Percentiles rank a stretch among this genome's conserved stretches.
phyloP scores from a whole-genome alignment of 2,113 vertebrate species.

The Mus pahari region DNA sequence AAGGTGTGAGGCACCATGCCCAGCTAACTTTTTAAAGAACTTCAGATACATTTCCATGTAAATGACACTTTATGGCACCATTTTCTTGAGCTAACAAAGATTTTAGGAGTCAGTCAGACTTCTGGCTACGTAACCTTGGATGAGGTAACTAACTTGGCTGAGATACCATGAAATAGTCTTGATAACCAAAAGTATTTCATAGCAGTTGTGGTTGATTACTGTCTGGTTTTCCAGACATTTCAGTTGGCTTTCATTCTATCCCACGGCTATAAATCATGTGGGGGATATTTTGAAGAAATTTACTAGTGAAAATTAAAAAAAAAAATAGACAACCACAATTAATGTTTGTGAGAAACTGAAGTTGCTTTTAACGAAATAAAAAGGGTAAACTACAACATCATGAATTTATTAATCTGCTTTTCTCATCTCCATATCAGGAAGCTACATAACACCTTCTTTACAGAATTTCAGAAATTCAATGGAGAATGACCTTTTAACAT shows the following conservation, averaged over 20 bases:
- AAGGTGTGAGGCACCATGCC: not conserved
- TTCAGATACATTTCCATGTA: not conserved
- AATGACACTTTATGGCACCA: not conserved
- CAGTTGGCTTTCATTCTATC: not conserved
- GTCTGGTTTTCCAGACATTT: not conserved
- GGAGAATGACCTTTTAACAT: not conserved
- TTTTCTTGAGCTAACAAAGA: not conserved
- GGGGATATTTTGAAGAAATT: constrained; percentile 1
- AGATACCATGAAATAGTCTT: not conserved
- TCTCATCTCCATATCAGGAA: not conserved
- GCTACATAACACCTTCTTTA: not conserved
- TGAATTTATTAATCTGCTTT: not conserved
- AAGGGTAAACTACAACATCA: not conserved
- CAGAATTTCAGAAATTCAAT: not conserved
- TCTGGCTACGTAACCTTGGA: not conserved
- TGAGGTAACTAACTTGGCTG: not conserved
- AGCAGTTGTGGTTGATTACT: not conserved
- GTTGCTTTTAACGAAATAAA: not conserved
- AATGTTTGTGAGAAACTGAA: not conserved
- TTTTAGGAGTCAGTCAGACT: not conserved
- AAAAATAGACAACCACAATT: not conserved
- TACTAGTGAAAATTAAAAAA: not conserved
- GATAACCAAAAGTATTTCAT: not conserved
- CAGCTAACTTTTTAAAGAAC: not conserved
- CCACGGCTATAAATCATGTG: not conserved